phyloP scores from a whole-genome alignment of 2,888 invertebrate genomes.

The Protonemura montana region DNA sequence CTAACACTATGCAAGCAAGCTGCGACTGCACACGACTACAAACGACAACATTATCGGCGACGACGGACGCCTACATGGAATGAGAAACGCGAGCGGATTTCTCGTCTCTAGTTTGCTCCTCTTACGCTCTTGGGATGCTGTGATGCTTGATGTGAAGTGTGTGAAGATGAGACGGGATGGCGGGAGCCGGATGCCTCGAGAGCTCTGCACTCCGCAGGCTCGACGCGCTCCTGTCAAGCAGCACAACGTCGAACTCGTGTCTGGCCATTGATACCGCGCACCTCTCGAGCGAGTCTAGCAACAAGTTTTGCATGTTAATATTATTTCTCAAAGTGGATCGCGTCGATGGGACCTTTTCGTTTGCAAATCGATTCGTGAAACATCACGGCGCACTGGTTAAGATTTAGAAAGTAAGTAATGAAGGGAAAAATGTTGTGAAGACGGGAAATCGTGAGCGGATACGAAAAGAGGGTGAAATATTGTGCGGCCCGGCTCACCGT shows the following conservation, averaged over 20 bases:
- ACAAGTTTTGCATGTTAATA: constrained; percentile 12
- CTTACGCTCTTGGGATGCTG: not conserved
- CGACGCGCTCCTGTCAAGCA: not conserved
- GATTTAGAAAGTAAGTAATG: not conserved
- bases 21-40: not conserved
- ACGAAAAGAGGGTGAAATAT: not conserved
- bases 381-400: not conserved
- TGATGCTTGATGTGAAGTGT: not conserved
- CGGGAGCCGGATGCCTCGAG: not conserved
- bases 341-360: not conserved
- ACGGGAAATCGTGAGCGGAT: not conserved
- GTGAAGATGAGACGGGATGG: too few relatives aligned
- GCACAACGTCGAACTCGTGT: not conserved
- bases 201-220: not conserved
- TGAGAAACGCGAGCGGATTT: not conserved
- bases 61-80: not conserved
- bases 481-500: not conserved
- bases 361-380: not conserved
- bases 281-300: not conserved
- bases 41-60: not conserved
- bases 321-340: not conserved
- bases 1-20: not conserved
- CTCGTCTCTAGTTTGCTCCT: not conserved
- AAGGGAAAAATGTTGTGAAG: not conserved
- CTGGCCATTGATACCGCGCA: not conserved